These are phyloP conservation scores for Patella vulgata DNA, from an alignment of 1,140 invertebrate species.

Conservation along the genomic window DNA sequence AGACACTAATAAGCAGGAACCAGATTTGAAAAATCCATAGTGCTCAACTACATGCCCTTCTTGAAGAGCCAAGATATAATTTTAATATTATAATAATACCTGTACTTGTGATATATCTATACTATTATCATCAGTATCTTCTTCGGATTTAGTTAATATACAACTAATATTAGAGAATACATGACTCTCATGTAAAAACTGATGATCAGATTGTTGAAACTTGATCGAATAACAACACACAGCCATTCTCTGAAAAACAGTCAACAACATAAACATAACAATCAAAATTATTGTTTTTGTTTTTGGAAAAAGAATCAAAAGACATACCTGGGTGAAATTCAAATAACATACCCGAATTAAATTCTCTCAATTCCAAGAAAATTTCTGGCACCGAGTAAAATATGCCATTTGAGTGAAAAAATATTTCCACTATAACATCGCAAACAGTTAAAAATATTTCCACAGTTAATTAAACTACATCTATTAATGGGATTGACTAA, in stretches of 20 bases:
- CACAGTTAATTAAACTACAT: no score
- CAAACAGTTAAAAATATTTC: no score
- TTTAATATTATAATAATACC: background rate
- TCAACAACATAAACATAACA: background rate
- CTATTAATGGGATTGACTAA: no score
- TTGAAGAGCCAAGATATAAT: no score
- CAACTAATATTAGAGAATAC: constrained; percentile 97
- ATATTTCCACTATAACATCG: no score
- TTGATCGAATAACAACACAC: constrained; percentile 92
- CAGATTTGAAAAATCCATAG: no score
- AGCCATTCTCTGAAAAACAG: constrained; percentile 84
- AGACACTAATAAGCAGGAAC: no score
- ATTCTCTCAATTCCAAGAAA: no score
- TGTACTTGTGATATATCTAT: constrained; percentile 38
- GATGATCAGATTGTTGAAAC: constrained; percentile 88
- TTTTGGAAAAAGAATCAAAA: background rate
- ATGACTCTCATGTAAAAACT: constrained; percentile 91
- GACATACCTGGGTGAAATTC: background rate
- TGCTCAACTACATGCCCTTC: no score
- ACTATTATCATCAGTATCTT: constrained; percentile 63
- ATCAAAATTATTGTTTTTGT: background rate
- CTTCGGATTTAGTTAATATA: constrained; percentile 91
- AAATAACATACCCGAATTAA: no score
- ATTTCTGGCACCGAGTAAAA: no score
- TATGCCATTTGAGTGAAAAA: no score